A percentile compares a stretch with the other conserved stretches of the same genome.
phyloP scores from a whole-genome alignment of 2,113 vertebrate species.

The Petromus typicus region DNA sequence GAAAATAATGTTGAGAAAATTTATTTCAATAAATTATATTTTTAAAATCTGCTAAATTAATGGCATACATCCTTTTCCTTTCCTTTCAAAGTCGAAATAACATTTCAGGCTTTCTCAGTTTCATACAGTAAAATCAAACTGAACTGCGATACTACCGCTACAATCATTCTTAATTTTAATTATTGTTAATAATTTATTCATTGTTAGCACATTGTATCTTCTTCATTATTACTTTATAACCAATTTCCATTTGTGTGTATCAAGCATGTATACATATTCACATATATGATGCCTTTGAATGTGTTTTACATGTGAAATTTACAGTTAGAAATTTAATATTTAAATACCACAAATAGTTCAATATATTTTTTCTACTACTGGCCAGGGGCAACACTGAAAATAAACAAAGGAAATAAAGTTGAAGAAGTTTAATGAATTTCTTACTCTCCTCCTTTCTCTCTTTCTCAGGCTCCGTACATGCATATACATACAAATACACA shows the following conservation, averaged over 20 bases:
- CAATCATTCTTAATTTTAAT: not conserved
- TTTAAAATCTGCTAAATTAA: not conserved
- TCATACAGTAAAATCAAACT: not conserved
- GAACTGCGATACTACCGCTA: not conserved
- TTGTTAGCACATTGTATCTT: not conserved
- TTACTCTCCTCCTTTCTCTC: not conserved
- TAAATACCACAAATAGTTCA: not conserved
- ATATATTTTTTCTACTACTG: not conserved
- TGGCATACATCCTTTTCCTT: not conserved
- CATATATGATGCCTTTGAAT: not conserved
- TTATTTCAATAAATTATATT: not conserved
- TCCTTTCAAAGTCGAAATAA: not conserved
- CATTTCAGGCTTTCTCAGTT: not conserved
- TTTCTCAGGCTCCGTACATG: not conserved
- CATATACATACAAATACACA: not conserved
- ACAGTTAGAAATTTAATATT: not conserved
- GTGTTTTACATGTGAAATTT: not conserved
- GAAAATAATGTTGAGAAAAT: not conserved
- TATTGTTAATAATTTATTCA: not conserved
- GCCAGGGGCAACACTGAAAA: not conserved
- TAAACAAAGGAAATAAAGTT: not conserved
- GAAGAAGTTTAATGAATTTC: not conserved
- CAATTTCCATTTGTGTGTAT: not conserved
- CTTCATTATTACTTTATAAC: not conserved
- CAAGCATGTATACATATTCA: not conserved